phyloP scores from a whole-genome alignment of 1,140 invertebrate species.

The Polypedilum vanderplanki region DNA sequence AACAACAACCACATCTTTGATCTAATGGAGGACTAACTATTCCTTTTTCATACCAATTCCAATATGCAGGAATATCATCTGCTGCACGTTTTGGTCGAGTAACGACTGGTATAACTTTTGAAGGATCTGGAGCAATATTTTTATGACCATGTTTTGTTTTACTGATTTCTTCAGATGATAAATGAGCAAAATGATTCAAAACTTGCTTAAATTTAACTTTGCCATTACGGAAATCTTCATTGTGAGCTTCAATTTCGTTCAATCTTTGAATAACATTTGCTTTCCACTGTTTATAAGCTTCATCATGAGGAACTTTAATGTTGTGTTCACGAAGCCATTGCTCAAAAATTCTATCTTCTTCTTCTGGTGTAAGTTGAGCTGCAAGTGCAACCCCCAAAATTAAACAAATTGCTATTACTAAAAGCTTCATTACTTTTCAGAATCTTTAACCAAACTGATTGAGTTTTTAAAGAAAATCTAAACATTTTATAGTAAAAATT shows the following conservation, averaged over 20 bases:
- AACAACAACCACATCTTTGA: conserved; percentile 3
- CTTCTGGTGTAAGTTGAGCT: no score
- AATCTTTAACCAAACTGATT: no score
- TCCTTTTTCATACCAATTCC: neutral
- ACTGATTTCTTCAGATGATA: neutral
- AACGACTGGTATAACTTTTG: neutral
- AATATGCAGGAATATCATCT: neutral
- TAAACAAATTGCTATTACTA: no score
- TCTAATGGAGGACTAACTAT: neutral
- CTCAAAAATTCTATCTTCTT: neutral
- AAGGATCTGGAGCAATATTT: neutral
- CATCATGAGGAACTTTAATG: neutral
- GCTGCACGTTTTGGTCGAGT: neutral
- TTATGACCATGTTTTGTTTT: neutral
- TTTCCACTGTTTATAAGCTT: neutral
- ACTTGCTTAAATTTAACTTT: neutral
- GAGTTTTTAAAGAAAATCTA: no score
- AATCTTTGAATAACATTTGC: neutral
- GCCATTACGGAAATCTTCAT: neutral
- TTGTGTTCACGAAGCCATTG: neutral
- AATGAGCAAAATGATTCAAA: neutral
- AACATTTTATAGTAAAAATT: no score
- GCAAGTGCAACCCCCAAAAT: no score
- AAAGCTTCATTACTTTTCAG: no score
- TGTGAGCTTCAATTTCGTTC: neutral